These are phyloP conservation scores for Elaphurus davidianus DNA, from an alignment of 2,113 vertebrate genomes.

Conservation along the genomic window DNA sequence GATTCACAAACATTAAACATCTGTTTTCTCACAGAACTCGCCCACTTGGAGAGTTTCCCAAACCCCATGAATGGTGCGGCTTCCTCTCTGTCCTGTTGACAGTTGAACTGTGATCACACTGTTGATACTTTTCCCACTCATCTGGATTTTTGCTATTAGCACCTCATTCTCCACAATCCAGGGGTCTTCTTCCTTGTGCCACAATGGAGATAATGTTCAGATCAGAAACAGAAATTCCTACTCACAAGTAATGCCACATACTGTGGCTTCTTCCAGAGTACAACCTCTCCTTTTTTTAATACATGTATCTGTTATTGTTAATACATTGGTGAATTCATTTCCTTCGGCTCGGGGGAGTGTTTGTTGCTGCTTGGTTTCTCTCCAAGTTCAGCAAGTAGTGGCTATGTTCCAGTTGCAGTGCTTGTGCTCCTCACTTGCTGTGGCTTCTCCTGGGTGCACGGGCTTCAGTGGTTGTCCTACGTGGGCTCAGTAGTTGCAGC, in stretches of 20 bases:
- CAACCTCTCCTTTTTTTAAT: background rate
- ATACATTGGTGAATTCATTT: background rate
- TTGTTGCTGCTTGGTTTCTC: background rate
- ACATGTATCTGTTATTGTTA: background rate
- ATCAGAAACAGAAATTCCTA: background rate
- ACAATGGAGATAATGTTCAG: background rate
- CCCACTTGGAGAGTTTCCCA: background rate
- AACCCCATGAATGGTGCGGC: accelerated
- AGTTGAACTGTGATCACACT: background rate
- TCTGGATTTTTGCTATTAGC: background rate
- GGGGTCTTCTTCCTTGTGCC: background rate
- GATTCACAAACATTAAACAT: background rate
- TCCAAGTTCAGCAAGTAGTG: background rate
- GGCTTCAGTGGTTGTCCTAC: no score
- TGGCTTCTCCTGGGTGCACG: no score
- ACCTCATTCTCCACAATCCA: background rate
- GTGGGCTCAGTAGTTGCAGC: no score
- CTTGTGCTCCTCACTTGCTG: no score
- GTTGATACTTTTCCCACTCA: background rate
- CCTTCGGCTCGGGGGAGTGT: accelerated
- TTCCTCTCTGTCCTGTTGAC: background rate
- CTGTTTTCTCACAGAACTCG: background rate
- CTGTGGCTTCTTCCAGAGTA: background rate
- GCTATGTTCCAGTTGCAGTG: background rate
- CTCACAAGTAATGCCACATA: background rate